Percentiles rank a stretch among this genome's conserved stretches.
Conservation (phyloP, 2,113 vertebrate species). For the Dasyornis broadbenti region DNA sequence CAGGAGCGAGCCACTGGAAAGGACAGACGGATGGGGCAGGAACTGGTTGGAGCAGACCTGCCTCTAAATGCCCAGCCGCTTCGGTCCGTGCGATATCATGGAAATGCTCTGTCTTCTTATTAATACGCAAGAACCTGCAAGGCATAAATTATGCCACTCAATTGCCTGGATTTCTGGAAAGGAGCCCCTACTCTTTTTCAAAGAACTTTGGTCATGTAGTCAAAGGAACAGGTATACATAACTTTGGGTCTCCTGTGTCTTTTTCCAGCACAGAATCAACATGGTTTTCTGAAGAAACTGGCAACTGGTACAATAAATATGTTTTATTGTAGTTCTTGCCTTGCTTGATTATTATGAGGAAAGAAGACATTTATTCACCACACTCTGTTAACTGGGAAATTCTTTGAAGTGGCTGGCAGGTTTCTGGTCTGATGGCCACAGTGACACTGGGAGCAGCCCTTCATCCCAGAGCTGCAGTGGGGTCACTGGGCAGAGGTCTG, state of each 20-base stretch:
- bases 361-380: not conserved
- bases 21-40: not conserved
- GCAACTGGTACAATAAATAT: not conserved
- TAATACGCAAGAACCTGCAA: slow-evolving; percentile 26
- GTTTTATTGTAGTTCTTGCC: not conserved
- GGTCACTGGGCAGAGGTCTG: not conserved
- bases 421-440: not conserved
- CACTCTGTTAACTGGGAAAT: not conserved
- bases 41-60: not conserved
- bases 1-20: not conserved
- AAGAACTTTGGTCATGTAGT: not conserved
- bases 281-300: not conserved
- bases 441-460: not conserved
- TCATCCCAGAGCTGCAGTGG: not conserved
- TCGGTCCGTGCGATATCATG: not conserved
- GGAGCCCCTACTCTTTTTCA: not conserved
- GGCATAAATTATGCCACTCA: slow-evolving; percentile 13
- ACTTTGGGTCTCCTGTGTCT: not conserved
- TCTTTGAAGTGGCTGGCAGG: not conserved
- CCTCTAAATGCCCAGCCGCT: not conserved
- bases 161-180: slow-evolving; percentile 30
- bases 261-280: not conserved
- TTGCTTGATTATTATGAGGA: not conserved
- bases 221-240: not conserved
- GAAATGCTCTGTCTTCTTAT: slow-evolving; percentile 15